Evolutionary conservation across 2,888 invertebrate species (phyloP), one percentile per base, ranked within the genome.

Genomic region (Nematopogon swammerdamellus): DNA sequence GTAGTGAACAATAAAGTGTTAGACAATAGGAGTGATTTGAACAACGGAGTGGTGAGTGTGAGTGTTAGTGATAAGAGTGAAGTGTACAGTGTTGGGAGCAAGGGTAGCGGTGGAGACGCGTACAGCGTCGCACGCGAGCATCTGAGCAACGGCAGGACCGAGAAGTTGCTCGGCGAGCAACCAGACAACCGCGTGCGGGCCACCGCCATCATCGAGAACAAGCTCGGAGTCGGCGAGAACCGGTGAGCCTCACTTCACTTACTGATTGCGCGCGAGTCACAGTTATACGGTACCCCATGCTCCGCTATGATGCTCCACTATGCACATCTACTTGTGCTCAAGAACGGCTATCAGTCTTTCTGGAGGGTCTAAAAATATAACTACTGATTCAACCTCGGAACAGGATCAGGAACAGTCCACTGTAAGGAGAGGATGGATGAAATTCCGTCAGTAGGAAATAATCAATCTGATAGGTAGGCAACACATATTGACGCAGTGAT

Each of bases 131-230:
- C 66, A 44, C 64, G 74, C 54, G 76, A 77, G 64, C 68, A 77
- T 52, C 55, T 79, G 57, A 72, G 59, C 57, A 89, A 89, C 85
- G 89, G 90, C 48, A 79, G 88, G 57, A 87, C 87, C 61, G 90
- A 90, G 71, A 83, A 88, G 62, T 79, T 89, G 65, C 82, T 90
- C 60, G 88, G 87, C 10, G 84, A 86, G 55, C 71, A 73, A 57
- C 72, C 77, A 43, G 85, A 85, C 61, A 84, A 82, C 62, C 81
- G 84, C 66, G 73, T 83, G 62, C 79, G 83, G 58, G 82, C 85
- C 36, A 82, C 84, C 19, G 83, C 84, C 46, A 72, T 84, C 56
- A 80, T 83, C 51, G 85, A 85, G 60, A 83, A 83, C 63, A 81
- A 83, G 61, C 68, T 84, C 59, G 80, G 68, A 57, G 77, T 85